Conservation (phyloP, 35 echinoderm and acorn worm species). For the Apostichopus japonicus region DNA sequence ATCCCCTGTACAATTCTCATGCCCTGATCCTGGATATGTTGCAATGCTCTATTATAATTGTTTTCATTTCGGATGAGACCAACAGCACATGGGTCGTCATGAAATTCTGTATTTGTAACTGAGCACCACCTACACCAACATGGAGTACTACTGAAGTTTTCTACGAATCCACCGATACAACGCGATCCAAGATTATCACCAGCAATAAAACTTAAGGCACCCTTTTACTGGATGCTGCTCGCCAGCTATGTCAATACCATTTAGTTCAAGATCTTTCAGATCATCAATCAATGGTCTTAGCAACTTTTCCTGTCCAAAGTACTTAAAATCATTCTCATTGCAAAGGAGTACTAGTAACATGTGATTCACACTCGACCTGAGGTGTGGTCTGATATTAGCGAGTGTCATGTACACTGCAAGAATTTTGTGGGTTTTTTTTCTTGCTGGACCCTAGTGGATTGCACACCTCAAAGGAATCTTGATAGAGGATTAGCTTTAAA, state of each 20-base stretch:
- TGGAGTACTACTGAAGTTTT: slow-evolving; percentile 55
- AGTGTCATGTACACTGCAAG: slow-evolving; percentile 70
- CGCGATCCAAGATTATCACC: slow-evolving; percentile 60
- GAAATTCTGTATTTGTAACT: not conserved
- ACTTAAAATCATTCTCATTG: slow-evolving; percentile 64
- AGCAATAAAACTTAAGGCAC: slow-evolving; percentile 21
- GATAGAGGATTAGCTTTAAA: slow-evolving; percentile 3
- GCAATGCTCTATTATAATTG: not conserved
- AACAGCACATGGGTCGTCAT: slow-evolving; percentile 10
- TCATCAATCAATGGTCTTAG: slow-evolving; percentile 43
- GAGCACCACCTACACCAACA: not conserved
- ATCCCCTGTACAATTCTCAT: not conserved
- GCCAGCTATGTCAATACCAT: slow-evolving; percentile 50
- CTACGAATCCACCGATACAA: slow-evolving; percentile 59
- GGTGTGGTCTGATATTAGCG: slow-evolving; percentile 52
- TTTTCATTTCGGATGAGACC: not conserved
- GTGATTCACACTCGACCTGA: slow-evolving; percentile 56
- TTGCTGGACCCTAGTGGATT: slow-evolving; percentile 20
- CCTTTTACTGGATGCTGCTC: slow-evolving; percentile 24
- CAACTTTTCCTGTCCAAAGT: slow-evolving; percentile 58
- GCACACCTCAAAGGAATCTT: slow-evolving; percentile 21
- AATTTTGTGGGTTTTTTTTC: slow-evolving; percentile 69
- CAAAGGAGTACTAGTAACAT: slow-evolving; percentile 57
- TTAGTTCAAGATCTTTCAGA: slow-evolving; percentile 57
- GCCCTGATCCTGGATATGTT: not conserved